phyloP scores from a whole-genome alignment of 2,888 invertebrate genomes.

The Diaprepes abbreviatus region DNA sequence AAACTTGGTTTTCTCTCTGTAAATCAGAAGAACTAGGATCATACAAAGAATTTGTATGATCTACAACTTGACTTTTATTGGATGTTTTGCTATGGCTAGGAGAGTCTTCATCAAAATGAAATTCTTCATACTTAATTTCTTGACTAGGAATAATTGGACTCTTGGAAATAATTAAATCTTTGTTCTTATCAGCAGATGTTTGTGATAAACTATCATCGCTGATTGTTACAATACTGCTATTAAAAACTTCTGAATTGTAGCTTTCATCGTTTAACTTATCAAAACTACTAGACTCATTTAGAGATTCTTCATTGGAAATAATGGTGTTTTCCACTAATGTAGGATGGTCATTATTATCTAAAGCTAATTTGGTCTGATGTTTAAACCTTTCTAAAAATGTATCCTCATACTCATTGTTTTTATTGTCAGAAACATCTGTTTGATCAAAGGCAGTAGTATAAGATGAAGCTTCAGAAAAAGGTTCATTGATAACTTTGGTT shows the following conservation, averaged over 20 bases:
- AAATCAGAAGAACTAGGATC: background rate
- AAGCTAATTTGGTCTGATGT: background rate
- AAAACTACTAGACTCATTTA: background rate
- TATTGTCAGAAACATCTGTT: background rate
- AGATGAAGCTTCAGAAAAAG: slow-evolving; percentile 15
- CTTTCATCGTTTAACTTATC: background rate
- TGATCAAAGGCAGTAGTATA: slow-evolving; percentile 28
- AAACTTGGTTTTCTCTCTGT: background rate
- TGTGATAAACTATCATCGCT: slow-evolving; percentile 25
- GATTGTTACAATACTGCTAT: slow-evolving; percentile 21
- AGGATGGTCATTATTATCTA: slow-evolving; percentile 14
- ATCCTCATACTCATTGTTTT: background rate
- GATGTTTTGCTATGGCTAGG: background rate
- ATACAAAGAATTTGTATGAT: slow-evolving; percentile 20
- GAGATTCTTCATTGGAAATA: background rate
- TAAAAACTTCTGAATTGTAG: background rate
- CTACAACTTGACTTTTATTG: background rate
- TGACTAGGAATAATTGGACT: background rate
- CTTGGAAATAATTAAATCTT: background rate
- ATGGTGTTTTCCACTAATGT: slow-evolving; percentile 25
- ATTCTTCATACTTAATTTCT: background rate
- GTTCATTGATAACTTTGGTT: slow-evolving; percentile 17
- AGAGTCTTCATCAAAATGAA: background rate
- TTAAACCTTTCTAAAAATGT: slow-evolving; percentile 12
- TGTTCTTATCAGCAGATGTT: background rate